Base-by-base conservation (phyloP, 2,888 invertebrate species). In the Timema cristinae region DNA sequence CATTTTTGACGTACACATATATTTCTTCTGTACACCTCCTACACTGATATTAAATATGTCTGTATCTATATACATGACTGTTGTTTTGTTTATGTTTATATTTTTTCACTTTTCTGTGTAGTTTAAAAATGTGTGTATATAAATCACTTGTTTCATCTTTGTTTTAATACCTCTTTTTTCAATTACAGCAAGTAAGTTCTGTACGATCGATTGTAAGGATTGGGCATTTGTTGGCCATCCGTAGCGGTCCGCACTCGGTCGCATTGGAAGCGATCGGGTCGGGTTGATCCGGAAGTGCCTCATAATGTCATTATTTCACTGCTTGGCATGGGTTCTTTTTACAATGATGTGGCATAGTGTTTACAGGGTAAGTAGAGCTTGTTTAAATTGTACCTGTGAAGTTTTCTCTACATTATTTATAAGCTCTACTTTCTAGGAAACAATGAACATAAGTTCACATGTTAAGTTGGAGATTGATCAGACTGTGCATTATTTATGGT, bases 81-180 rank as follows among this genome's bases (percentile, higher is more conserved):
- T 70, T 72, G 66, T 70, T 47, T 70, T 67, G 68, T 72, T 72
- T 50, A 72, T 71, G 66, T 72, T 73, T 68, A 75, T 71, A 73
- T 73, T 73, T 74, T 72, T 73, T 71, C 71, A 73, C 69, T 74
- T 73, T 74, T 70, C 71, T 73, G 67, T 74, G 74, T 74, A 74
- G 75, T 71, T 73, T 74, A 67, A 72, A 75, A 71, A 74, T 75
- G 70, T 74, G 71, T 71, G 72, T 73, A 72, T 71, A 72, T 73
- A 69, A 72, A 71, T 74, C 75, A 76, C 75, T 75, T 74, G 73
- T 75, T 75, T 74, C 71, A 71, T 75, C 71, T 76, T 73, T 76
- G 74, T 76, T 74, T 75, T 75, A 74, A 74, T 75, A 74, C 74
- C 75, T 75, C 73, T 75, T 75, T 68, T 75, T 75, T 76, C 74